A percentile compares a stretch with the other conserved stretches of the same genome.
phyloP scores from a whole-genome alignment of 2,888 invertebrate species.

The Harpagoxenus sublaevis region DNA sequence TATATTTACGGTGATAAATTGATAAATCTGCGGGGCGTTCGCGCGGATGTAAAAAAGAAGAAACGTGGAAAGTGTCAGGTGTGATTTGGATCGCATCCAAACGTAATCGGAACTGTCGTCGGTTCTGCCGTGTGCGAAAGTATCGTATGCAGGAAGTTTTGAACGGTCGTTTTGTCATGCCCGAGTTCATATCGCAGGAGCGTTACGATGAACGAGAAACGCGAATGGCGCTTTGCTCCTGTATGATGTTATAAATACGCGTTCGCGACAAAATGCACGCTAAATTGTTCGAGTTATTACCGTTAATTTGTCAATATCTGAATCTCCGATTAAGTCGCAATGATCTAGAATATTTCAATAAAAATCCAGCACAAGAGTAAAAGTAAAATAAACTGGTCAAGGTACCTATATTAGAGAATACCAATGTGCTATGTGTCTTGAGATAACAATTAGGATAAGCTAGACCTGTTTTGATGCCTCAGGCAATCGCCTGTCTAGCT shows the following conservation, averaged over 20 bases:
- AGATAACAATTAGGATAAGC: constrained; percentile 10
- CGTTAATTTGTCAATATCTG: too few species aligned
- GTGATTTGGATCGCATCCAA: constrained; percentile 35
- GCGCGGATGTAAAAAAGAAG: background rate
- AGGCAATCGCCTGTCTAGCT: background rate
- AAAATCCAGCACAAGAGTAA: background rate
- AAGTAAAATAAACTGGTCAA: constrained; percentile 10
- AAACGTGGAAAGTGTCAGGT: background rate
- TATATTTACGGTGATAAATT: background rate
- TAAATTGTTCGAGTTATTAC: constrained; percentile 26
- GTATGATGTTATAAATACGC: background rate
- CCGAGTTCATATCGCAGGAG: constrained; percentile 50
- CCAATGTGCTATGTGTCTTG: background rate
- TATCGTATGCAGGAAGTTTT: constrained; percentile 49
- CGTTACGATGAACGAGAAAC: constrained; percentile 61
- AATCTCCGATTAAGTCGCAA: background rate
- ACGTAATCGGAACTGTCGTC: constrained; percentile 35
- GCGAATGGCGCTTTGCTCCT: constrained; percentile 11
- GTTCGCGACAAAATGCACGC: background rate
- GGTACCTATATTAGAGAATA: background rate
- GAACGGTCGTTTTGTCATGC: constrained; percentile 34
- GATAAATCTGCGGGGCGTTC: background rate
- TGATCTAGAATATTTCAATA: background rate
- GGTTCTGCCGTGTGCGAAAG: constrained; percentile 29
- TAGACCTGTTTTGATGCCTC: constrained; percentile 1